Conservation (phyloP, 2,888 invertebrate species). For the Dioctria rufipes region DNA sequence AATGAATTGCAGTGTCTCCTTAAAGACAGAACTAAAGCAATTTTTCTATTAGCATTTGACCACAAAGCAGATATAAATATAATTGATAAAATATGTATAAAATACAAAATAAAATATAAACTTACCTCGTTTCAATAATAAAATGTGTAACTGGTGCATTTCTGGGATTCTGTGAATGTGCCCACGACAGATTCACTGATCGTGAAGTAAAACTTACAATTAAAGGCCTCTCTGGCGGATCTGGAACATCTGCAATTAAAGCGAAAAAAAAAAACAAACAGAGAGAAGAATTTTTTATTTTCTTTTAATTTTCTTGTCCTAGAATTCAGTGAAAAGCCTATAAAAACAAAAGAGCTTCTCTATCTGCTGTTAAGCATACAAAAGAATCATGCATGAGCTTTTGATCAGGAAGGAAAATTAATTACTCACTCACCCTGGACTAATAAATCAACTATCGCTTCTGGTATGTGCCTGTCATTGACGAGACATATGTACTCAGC, state of each 20-base stretch:
- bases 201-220: constrained; percentile 82
- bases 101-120: constrained; percentile 59
- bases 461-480: constrained; percentile 79
- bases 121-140: constrained; percentile 82
- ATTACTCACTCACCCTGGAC: constrained; percentile 80
- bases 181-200: constrained; percentile 83
- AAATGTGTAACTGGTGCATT: constrained; percentile 81
- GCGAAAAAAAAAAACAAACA: not conserved
- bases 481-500: constrained; percentile 80
- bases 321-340: not conserved
- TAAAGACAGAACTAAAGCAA: no score
- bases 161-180: constrained; percentile 79
- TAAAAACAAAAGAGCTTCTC: constrained; percentile 1
- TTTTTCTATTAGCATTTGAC: no score
- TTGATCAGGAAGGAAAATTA: constrained; percentile 50
- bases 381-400: constrained; percentile 21
- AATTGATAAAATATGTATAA: no score
- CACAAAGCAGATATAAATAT: no score
- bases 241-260: constrained; percentile 76
- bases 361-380: not conserved
- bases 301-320: constrained; percentile 3
- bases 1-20: no score
- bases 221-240: constrained; percentile 80
- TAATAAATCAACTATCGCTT: constrained; percentile 77
- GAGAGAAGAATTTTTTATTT: not conserved